Percentiles rank a stretch among this genome's conserved stretches.
These are phyloP conservation scores for Caenorhabditis imperialis DNA, from an alignment of 2,888 invertebrate species.

Conservation along the genomic window DNA sequence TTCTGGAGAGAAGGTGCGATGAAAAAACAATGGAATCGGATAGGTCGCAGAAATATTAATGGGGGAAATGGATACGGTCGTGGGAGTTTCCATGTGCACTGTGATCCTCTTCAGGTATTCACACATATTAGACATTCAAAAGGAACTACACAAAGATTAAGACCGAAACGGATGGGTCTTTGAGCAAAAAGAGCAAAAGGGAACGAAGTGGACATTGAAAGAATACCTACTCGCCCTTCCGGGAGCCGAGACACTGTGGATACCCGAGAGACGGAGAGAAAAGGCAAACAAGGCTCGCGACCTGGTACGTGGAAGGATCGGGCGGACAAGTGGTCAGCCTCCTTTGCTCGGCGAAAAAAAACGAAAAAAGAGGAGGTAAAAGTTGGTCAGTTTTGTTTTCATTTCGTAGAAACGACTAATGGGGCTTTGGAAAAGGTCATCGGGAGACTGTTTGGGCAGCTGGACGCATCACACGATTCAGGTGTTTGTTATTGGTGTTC, in stretches of 20 bases:
- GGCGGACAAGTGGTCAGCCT: slow-evolving; percentile 54
- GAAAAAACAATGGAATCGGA: slow-evolving; percentile 1
- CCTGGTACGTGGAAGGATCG: slow-evolving; percentile 51
- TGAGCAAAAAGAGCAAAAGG: slow-evolving; percentile 14
- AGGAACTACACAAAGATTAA: slow-evolving; percentile 8
- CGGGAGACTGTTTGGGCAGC: slow-evolving; percentile 26
- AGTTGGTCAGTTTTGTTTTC: slow-evolving; percentile 13
- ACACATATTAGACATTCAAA: not conserved
- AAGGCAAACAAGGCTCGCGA: slow-evolving; percentile 45
- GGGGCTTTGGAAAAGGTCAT: slow-evolving; percentile 22
- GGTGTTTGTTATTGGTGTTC: too few species aligned
- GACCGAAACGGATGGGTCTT: slow-evolving; percentile 16
- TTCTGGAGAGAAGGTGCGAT: slow-evolving; percentile 16
- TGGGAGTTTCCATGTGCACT: too few species aligned
- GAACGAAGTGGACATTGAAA: slow-evolving; percentile 44
- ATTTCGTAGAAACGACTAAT: slow-evolving; percentile 13
- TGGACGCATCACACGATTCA: slow-evolving; percentile 15
- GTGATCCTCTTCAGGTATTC: too few species aligned
- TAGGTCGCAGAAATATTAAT: not conserved
- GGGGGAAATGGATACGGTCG: too few species aligned
- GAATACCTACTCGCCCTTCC: slow-evolving; percentile 33
- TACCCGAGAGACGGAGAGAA: slow-evolving; percentile 34
- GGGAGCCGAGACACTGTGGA: slow-evolving; percentile 21
- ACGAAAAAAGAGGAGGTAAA: slow-evolving; percentile 14
- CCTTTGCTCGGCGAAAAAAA: slow-evolving; percentile 31